A percentile compares a stretch with the other conserved stretches of the same genome.
These are phyloP conservation scores for Synergus umbraculus DNA, from an alignment of 2,888 invertebrate genomes.

Conservation along the genomic window DNA sequence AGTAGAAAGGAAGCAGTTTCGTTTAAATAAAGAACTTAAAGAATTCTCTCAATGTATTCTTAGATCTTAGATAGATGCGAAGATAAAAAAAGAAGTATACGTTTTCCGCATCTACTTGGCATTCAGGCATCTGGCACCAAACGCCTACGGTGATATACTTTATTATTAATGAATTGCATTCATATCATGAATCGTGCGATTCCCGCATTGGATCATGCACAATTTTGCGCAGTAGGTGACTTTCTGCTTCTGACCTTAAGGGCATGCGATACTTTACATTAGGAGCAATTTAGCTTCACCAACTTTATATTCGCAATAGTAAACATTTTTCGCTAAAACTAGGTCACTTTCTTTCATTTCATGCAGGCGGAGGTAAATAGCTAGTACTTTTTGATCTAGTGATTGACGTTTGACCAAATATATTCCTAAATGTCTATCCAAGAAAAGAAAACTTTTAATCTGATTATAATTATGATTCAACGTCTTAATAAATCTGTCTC, in stretches of 20 bases:
- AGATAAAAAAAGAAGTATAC: background rate
- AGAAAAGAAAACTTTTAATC: too few species aligned
- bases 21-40: background rate
- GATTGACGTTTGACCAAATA: background rate
- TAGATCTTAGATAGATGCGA: background rate
- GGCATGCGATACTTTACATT: too few species aligned
- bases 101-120: conserved; percentile 2
- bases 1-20: background rate
- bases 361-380: too few species aligned
- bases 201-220: background rate
- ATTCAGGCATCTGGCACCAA: background rate
- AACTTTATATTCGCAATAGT: background rate
- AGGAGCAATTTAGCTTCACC: too few species aligned
- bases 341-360: too few species aligned
- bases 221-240: background rate
- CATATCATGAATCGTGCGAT: too few species aligned
- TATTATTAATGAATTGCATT: conserved; percentile 2
- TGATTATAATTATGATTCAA: background rate
- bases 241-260: background rate
- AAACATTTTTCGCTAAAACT: too few species aligned
- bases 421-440: too few species aligned
- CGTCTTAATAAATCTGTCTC: background rate
- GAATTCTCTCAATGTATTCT: background rate
- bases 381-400: background rate
- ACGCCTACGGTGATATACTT: background rate